A percentile compares a stretch with the other conserved stretches of the same genome.
Conservation (phyloP, 2,888 invertebrate genomes). For the Meloe dianella region DNA sequence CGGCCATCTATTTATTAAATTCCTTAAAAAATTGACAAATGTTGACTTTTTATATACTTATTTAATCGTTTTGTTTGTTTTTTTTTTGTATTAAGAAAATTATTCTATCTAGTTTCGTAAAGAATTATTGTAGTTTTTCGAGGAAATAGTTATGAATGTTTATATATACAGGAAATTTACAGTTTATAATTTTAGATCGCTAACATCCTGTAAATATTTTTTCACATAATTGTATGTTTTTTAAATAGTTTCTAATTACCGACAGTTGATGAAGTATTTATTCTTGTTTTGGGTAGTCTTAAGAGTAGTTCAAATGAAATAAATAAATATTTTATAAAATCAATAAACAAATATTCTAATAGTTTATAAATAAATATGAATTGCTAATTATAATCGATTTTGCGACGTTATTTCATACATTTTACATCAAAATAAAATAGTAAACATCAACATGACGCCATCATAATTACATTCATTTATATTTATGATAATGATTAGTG, state of each 20-base stretch:
- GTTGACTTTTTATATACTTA: no score
- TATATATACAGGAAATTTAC: background rate
- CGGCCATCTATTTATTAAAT: no score
- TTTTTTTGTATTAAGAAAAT: no score
- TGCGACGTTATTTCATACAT: background rate
- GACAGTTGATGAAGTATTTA: background rate
- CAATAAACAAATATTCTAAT: background rate
- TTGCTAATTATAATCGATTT: background rate
- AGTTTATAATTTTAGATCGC: conserved; percentile 1
- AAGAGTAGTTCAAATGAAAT: background rate
- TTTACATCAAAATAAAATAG: background rate
- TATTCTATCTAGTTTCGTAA: background rate
- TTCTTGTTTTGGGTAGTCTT: background rate
- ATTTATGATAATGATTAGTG: no score
- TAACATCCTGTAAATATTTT: background rate
- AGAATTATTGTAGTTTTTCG: no score
- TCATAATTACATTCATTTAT: background rate
- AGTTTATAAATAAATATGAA: background rate
- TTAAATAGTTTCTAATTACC: conserved; percentile 2
- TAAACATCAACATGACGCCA: background rate
- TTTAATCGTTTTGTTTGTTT: no score
- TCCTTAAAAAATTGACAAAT: no score
- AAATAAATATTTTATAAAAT: background rate
- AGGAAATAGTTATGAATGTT: no score
- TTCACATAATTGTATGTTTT: background rate